phyloP scores from a whole-genome alignment of 2,888 invertebrate genomes.

The Noctua janthe region DNA sequence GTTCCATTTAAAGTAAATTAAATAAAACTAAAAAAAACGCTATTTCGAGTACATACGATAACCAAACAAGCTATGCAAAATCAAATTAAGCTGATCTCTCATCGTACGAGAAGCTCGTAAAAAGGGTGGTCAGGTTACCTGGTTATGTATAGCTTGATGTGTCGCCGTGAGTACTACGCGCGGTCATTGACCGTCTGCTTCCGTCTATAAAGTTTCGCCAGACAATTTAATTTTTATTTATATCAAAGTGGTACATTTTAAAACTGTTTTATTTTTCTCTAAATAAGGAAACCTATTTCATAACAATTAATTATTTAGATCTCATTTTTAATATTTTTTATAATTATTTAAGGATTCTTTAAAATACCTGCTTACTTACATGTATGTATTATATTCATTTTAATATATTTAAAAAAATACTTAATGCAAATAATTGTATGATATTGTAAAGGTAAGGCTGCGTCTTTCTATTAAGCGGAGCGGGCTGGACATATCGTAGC shows the following conservation, averaged over 20 bases:
- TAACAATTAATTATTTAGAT: slow-evolving; percentile 34
- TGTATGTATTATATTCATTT: slow-evolving; percentile 1
- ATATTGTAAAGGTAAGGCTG: not conserved
- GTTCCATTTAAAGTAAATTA: not conserved
- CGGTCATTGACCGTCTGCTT: not conserved
- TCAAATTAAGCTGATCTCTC: no score
- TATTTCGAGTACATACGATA: not conserved
- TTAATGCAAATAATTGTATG: not conserved
- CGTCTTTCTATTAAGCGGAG: not conserved
- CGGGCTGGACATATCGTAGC: not conserved
- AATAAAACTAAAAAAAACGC: not conserved
- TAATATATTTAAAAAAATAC: not conserved
- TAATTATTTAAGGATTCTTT: slow-evolving; percentile 11
- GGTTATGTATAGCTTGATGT: no score
- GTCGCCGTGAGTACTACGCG: not conserved
- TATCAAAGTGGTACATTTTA: not conserved
- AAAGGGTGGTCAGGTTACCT: no score
- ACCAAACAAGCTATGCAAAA: no score
- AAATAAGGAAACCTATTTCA: not conserved
- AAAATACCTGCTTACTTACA: not conserved
- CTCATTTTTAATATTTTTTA: slow-evolving; percentile 39
- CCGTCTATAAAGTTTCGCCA: not conserved
- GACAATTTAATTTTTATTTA: not conserved
- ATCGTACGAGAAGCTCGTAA: no score
- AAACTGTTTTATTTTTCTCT: not conserved